Conservation (phyloP, 2,888 invertebrate species). For the Junonia oenone region DNA sequence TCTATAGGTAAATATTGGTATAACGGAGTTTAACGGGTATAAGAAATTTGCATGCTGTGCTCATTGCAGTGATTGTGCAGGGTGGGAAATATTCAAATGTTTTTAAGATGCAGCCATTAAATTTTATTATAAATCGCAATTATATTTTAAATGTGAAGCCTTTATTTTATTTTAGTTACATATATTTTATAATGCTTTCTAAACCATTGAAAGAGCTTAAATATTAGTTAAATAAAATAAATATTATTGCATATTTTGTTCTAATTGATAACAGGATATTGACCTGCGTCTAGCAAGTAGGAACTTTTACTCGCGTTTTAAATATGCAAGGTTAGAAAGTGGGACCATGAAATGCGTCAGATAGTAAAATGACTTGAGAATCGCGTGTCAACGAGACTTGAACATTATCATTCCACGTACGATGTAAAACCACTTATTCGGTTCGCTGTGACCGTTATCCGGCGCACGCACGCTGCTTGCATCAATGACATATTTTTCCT, state of each 20-base stretch:
- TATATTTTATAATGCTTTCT: not conserved
- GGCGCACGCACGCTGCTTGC: conserved; percentile 70
- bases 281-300: not conserved
- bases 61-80: conserved; percentile 58
- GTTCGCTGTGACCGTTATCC: conserved; percentile 71
- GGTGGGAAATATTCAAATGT: conserved; percentile 69
- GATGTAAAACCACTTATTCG: conserved; percentile 76
- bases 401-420: conserved; percentile 75
- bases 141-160: too few relatives aligned
- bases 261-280: not conserved
- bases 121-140: conserved; percentile 15
- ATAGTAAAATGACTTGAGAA: conserved; percentile 40
- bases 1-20: conserved; percentile 60
- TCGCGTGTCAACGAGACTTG: conserved; percentile 57
- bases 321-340: conserved; percentile 67
- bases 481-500: conserved; percentile 77
- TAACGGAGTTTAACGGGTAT: conserved; percentile 62
- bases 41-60: conserved; percentile 69
- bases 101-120: conserved; percentile 67
- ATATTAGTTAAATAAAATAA: not conserved
- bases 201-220: too few relatives aligned
- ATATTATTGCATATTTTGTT: not conserved
- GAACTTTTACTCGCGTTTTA: conserved; percentile 33
- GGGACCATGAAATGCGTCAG: conserved; percentile 45
- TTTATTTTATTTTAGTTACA: too few relatives aligned